Conservation (phyloP, 1,140 invertebrate genomes). For the Teleopsis dalmanni region DNA sequence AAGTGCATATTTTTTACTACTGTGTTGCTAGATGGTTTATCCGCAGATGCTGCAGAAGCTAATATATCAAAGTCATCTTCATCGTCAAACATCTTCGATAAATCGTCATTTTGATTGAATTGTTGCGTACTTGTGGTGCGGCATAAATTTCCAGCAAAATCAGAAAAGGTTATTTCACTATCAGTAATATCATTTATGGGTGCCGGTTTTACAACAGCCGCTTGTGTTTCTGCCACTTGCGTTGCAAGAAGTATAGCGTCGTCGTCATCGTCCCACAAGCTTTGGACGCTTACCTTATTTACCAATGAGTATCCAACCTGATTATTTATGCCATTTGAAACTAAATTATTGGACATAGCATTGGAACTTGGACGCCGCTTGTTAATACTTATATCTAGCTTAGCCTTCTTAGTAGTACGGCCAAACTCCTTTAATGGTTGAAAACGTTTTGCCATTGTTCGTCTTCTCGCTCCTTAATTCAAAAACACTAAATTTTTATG, state of each 20-base stretch:
- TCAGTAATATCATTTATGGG: slow-evolving; percentile 10
- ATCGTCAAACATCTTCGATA: slow-evolving; percentile 22
- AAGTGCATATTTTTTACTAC: too few relatives aligned
- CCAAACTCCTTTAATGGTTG: slow-evolving; percentile 23
- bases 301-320: neutral
- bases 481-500: too few relatives aligned
- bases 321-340: neutral
- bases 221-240: slow-evolving; percentile 27
- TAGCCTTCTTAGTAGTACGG: slow-evolving; percentile 24
- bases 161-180: slow-evolving; percentile 23
- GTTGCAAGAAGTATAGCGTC: slow-evolving; percentile 34
- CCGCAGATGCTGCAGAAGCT: neutral
- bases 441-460: slow-evolving; percentile 30
- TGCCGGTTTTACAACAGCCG: slow-evolving; percentile 1
- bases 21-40: too few relatives aligned
- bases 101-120: slow-evolving; percentile 10
- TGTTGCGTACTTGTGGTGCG: slow-evolving; percentile 31
- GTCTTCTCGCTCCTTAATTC: too few relatives aligned
- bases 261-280: slow-evolving; percentile 38
- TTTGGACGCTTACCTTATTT: neutral
- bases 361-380: slow-evolving; percentile 6
- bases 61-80: slow-evolving; percentile 20
- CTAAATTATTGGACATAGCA: neutral
- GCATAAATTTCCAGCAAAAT: slow-evolving; percentile 20
- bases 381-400: slow-evolving; percentile 27